Evolutionary conservation across 2,888 invertebrate species (phyloP), one percentile per base, ranked within the genome.

Genomic region (Rhyacophila evoluta): DNA sequence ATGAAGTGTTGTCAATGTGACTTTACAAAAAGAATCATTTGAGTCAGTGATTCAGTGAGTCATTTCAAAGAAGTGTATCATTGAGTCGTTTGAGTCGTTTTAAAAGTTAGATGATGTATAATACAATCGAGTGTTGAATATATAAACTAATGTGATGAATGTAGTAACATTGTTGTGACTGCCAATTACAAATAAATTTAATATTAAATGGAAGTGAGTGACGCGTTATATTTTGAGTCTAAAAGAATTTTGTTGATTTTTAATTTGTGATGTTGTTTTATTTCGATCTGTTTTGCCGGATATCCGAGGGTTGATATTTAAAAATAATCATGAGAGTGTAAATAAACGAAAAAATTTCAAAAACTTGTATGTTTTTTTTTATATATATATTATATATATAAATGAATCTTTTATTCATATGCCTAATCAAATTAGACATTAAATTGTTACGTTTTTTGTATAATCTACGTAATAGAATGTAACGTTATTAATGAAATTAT

Each of bases 361-460:
- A 19, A 33, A 33, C 6, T 33, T 33, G 29, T 39, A n/a, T 11
- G 1, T 38, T 38, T 38, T n/a, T 38, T 39, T 12, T 15, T 39
- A 15, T 39, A n/a, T n/a, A n/a, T n/a, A n/a, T n/a, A n/a, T n/a
- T n/a, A n/a, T n/a, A 6, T 33, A 33, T 4, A 19, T 19, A 41
- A 15, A 41, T 41, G n/a, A 41, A 41, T 6, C 19, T 41, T 55
- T 55, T 25, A 55, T 55, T 25, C 55, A 19, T 55, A 55, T 55
- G 55, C 55, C 55, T 55, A 55, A 55, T 55, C 19, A 25, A 25
- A 55, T 55, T 55, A 55, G 55, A 55, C 55, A 55, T 55, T 55
- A 19, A 55, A 55, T 55, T 55, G 55, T 55, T 55, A 55, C 55
- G 55, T 55, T 55, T 55, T 55, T 55, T 55, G 55, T 10, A 55